A percentile compares a stretch with the other conserved stretches of the same genome.
Conservation (phyloP, 2,888 invertebrate genomes). For the Drosophila mayaguana region DNA sequence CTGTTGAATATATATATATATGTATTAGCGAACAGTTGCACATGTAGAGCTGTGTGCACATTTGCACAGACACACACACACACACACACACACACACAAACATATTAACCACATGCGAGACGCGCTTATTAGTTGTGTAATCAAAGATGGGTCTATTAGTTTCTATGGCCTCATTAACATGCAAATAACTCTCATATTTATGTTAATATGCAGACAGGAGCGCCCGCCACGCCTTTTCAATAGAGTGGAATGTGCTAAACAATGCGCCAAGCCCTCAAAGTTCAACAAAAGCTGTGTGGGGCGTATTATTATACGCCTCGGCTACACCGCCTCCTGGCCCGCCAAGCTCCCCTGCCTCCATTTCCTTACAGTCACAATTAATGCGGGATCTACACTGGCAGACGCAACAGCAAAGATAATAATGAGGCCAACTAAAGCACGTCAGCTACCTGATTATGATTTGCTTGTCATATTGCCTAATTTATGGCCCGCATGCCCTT, state of each 20-base stretch:
- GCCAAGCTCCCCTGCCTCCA: neutral
- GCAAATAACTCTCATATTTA: constrained; percentile 62
- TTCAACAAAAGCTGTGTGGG: constrained; percentile 16
- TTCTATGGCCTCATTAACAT: constrained; percentile 68
- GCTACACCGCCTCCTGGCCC: neutral
- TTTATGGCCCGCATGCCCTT: constrained; percentile 57
- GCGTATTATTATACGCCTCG: constrained; percentile 17
- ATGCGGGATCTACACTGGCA: constrained; percentile 32
- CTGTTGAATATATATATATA: neutral
- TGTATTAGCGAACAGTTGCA: neutral
- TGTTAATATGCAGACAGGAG: constrained; percentile 53
- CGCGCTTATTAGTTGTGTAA: constrained; percentile 61
- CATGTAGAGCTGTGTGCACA: neutral
- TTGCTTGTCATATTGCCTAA: constrained; percentile 38
- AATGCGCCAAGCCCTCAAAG: constrained; percentile 54
- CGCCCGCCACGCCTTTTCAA: constrained; percentile 33
- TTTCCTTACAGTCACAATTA: constrained; percentile 27
- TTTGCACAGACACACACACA: neutral
- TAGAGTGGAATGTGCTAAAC: constrained; percentile 28
- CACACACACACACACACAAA: neutral
- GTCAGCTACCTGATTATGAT: constrained; percentile 49
- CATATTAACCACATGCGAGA: neutral
- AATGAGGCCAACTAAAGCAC: constrained; percentile 7
- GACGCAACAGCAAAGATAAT: constrained; percentile 16
- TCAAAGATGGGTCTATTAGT: constrained; percentile 58